Percentiles rank a stretch among this genome's conserved stretches.
Evolutionary conservation across 2,113 vertebrate genomes (phyloP).

Genomic region (Mellivora capensis): DNA sequence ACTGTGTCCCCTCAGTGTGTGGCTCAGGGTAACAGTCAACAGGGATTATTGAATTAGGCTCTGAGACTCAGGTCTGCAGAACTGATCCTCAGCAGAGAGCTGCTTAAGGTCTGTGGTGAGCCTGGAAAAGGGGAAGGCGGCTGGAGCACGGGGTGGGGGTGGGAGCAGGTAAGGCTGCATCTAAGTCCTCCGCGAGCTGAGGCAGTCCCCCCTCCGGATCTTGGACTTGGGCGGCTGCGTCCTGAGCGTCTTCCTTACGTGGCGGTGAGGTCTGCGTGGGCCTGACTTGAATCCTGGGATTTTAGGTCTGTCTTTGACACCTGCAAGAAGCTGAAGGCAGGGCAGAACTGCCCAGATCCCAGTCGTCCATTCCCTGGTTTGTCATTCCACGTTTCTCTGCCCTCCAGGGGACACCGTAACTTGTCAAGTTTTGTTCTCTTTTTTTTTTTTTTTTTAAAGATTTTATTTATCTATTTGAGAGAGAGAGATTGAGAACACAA

Average conservation of each 20-base stretch:
- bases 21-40: background rate
- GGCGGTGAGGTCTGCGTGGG: background rate
- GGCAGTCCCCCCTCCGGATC: rapidly evolving
- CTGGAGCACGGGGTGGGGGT: background rate
- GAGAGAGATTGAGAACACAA: too few relatives aligned
- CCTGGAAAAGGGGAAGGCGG: background rate
- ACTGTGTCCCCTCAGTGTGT: background rate
- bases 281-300: background rate
- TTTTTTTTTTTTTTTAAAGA: background rate
- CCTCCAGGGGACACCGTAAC: background rate
- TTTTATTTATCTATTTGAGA: too few relatives aligned
- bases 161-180: background rate
- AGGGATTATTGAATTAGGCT: background rate
- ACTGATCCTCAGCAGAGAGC: background rate
- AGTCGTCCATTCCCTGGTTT: background rate
- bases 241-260: background rate
- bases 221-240: background rate
- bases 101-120: background rate
- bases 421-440: background rate
- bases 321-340: background rate
- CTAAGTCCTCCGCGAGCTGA: background rate
- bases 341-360: background rate
- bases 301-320: background rate
- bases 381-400: background rate
- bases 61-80: background rate